phyloP scores from a whole-genome alignment of 1,140 invertebrate genomes.

The Rhagoletis zephyria region DNA sequence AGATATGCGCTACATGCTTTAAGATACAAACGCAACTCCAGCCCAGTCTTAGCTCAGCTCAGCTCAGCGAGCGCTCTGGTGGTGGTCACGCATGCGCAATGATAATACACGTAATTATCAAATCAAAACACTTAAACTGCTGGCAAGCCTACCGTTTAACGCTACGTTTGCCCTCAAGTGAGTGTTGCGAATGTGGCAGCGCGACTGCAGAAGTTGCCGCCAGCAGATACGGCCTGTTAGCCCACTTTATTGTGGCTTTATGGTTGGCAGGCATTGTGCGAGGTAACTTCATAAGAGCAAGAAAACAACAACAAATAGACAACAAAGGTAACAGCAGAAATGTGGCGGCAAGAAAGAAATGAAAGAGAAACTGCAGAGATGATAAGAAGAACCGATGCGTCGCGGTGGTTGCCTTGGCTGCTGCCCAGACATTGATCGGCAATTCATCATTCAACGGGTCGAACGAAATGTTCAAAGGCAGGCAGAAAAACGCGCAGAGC shows the following conservation, averaged over 20 bases:
- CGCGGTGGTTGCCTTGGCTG: neutral
- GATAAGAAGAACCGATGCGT: slow-evolving; percentile 4
- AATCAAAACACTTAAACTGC: slow-evolving; percentile 72
- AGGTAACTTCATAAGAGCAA: neutral
- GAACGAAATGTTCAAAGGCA: no score
- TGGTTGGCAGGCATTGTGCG: neutral
- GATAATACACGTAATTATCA: slow-evolving; percentile 71
- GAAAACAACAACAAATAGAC: neutral
- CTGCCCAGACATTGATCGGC: neutral
- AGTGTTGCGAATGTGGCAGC: neutral
- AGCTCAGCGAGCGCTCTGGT: no score
- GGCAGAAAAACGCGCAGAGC: neutral
- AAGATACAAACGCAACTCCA: neutral
- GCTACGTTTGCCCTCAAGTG: slow-evolving; percentile 27
- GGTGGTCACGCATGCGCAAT: slow-evolving; percentile 66
- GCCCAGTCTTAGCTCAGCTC: neutral
- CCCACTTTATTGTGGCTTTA: neutral
- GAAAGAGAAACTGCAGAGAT: slow-evolving; percentile 5
- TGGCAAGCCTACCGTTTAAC: slow-evolving; percentile 64
- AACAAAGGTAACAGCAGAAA: neutral
- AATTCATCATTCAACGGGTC: slow-evolving; percentile 32
- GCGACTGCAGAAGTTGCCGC: neutral
- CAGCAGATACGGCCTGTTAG: neutral
- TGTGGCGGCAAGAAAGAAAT: neutral
- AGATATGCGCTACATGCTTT: neutral